A percentile compares a stretch with the other conserved stretches of the same genome.
phyloP scores from a whole-genome alignment of 2,113 vertebrate species.

The Gorsachius goisagi region DNA sequence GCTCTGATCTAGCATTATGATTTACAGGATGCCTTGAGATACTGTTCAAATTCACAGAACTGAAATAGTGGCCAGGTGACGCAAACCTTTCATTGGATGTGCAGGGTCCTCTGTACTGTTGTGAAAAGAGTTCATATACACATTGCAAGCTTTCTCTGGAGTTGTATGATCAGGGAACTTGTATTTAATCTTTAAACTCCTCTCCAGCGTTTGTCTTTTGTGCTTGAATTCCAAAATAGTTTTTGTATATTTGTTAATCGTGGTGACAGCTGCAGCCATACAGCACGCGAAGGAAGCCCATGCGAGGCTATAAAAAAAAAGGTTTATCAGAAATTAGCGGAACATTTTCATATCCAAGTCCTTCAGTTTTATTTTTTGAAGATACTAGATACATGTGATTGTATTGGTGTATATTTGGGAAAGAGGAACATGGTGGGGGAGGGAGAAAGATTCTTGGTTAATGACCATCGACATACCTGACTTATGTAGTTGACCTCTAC shows the following conservation, averaged over 20 bases:
- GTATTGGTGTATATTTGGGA: neutral
- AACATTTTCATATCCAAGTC: neutral
- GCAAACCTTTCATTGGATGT: slow-evolving; percentile 71
- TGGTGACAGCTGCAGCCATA: slow-evolving; percentile 87
- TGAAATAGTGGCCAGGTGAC: slow-evolving; percentile 67
- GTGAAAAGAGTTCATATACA: slow-evolving; percentile 85
- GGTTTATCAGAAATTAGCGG: neutral
- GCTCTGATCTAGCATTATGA: slow-evolving; percentile 66
- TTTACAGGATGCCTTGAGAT: slow-evolving; percentile 69
- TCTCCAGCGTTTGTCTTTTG: slow-evolving; percentile 84
- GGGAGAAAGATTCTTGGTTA: neutral
- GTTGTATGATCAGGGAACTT: slow-evolving; percentile 78
- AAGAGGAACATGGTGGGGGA: neutral
- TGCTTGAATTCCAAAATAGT: slow-evolving; percentile 88
- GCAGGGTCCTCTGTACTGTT: slow-evolving; percentile 77
- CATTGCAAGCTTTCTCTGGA: slow-evolving; percentile 85
- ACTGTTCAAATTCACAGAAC: slow-evolving; percentile 77
- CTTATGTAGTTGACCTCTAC: neutral
- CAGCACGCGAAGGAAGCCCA: slow-evolving; percentile 92
- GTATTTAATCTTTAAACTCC: slow-evolving; percentile 85
- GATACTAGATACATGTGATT: neutral
- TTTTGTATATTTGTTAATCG: slow-evolving; percentile 89
- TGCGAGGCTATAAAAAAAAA: slow-evolving; percentile 78
- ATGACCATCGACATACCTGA: neutral
- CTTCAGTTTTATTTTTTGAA: neutral